Evolutionary conservation across 2,888 invertebrate species (phyloP).

Genomic region (Pseudanteris insignis): DNA sequence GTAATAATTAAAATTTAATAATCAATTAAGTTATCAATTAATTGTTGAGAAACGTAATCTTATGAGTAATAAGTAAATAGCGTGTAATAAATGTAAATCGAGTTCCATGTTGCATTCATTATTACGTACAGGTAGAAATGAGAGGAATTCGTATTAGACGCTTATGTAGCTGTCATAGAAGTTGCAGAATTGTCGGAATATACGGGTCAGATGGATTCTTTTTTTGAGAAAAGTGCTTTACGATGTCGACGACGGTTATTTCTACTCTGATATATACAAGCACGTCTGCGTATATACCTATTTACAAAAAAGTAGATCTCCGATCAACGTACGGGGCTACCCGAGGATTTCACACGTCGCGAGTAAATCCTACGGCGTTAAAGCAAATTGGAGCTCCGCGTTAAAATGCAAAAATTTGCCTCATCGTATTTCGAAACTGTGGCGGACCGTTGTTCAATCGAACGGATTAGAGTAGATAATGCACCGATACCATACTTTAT

Average conservation of each 20-base stretch:
- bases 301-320: slow-evolving; percentile 42
- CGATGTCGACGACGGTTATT: slow-evolving; percentile 41
- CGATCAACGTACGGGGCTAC: slow-evolving; percentile 26
- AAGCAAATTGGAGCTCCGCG: slow-evolving; percentile 42
- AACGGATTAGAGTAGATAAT: slow-evolving; percentile 20
- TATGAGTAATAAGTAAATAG: too few species aligned
- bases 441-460: slow-evolving; percentile 4
- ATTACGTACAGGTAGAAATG: too few species aligned
- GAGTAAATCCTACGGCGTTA: slow-evolving; percentile 43
- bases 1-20: too few species aligned
- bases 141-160: too few species aligned
- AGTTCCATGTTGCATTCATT: too few species aligned
- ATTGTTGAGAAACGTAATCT: too few species aligned
- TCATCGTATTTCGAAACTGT: slow-evolving; percentile 36
- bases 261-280: slow-evolving; percentile 28
- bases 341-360: slow-evolving; percentile 37
- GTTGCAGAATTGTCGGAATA: too few species aligned
- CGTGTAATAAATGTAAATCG: too few species aligned
- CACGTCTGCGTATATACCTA: slow-evolving; percentile 30
- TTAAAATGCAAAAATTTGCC: slow-evolving; percentile 44
- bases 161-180: too few species aligned
- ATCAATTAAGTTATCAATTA: too few species aligned
- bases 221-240: slow-evolving; percentile 48
- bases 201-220: slow-evolving; percentile 53
- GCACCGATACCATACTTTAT: slow-evolving; percentile 6